Conservation (phyloP, 2,888 invertebrate genomes). For the Heliconius hortense region DNA sequence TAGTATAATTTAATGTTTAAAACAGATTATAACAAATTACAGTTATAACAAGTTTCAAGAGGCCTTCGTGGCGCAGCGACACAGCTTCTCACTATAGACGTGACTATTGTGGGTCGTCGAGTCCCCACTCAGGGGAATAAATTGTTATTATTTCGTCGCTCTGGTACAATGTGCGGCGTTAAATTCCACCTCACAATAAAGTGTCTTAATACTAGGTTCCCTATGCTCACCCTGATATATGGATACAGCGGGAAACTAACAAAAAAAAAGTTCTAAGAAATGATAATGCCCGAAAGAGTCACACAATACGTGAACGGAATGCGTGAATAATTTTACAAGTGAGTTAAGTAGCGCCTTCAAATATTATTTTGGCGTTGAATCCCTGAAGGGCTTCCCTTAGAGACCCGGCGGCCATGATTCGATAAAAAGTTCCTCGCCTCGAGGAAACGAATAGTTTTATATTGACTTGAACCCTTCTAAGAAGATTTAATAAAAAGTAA, state of each 20-base stretch:
- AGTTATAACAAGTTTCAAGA: neutral
- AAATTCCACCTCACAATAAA: too few relatives aligned
- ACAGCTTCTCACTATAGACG: neutral
- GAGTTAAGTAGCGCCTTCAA: neutral
- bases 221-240: too few relatives aligned
- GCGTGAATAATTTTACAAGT: constrained; percentile 14
- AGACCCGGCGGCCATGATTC: neutral
- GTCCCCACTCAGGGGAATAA: too few relatives aligned
- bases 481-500: constrained; percentile 4
- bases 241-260: too few relatives aligned
- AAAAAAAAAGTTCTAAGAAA: too few relatives aligned
- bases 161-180: too few relatives aligned
- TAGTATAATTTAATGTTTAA: too few relatives aligned
- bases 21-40: too few relatives aligned
- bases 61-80: neutral
- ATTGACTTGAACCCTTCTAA: constrained; percentile 1
- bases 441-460: constrained; percentile 7
- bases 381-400: neutral
- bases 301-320: neutral
- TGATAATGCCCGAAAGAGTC: neutral
- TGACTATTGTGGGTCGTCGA: neutral
- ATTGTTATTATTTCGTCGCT: too few relatives aligned
- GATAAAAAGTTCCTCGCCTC: constrained; percentile 17
- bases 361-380: neutral
- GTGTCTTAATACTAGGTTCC: too few relatives aligned